These are phyloP conservation scores for Aspidiotus destructor DNA, from an alignment of 2,888 invertebrate species.

Conservation along the genomic window DNA sequence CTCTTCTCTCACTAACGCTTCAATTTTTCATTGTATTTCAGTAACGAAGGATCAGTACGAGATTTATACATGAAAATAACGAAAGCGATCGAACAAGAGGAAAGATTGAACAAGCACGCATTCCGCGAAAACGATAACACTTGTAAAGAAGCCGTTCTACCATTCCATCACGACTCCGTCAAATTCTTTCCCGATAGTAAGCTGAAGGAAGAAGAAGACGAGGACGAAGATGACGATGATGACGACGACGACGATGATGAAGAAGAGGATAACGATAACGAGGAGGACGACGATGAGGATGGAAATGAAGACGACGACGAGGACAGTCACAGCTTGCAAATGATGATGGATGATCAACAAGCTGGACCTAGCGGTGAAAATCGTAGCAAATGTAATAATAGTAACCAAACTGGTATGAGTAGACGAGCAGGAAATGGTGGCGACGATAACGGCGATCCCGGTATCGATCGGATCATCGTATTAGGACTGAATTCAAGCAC, in stretches of 20 bases:
- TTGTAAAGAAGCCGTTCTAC: neutral
- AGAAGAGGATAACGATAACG: constrained; percentile 33
- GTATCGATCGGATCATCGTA: no score
- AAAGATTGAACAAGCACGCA: constrained; percentile 1
- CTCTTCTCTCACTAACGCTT: neutral
- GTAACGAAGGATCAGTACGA: constrained; percentile 16
- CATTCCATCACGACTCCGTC: neutral
- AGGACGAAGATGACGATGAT: constrained; percentile 22
- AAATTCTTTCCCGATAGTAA: neutral
- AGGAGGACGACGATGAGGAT: constrained; percentile 22
- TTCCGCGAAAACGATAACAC: constrained; percentile 5
- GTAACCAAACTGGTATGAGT: no score
- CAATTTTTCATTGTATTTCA: neutral
- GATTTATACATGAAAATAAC: constrained; percentile 24
- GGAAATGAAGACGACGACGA: constrained; percentile 23
- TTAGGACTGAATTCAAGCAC: no score
- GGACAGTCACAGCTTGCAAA: neutral
- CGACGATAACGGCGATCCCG: no score
- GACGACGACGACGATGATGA: constrained; percentile 35
- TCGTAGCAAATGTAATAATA: no score
- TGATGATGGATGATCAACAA: no score
- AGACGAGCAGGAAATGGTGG: no score
- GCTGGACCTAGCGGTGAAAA: no score
- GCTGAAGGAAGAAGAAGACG: constrained; percentile 6
- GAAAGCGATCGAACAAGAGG: constrained; percentile 25